Conservation (phyloP, 1,140 invertebrate species). For the Scaptodrosophila lebanonensis region DNA sequence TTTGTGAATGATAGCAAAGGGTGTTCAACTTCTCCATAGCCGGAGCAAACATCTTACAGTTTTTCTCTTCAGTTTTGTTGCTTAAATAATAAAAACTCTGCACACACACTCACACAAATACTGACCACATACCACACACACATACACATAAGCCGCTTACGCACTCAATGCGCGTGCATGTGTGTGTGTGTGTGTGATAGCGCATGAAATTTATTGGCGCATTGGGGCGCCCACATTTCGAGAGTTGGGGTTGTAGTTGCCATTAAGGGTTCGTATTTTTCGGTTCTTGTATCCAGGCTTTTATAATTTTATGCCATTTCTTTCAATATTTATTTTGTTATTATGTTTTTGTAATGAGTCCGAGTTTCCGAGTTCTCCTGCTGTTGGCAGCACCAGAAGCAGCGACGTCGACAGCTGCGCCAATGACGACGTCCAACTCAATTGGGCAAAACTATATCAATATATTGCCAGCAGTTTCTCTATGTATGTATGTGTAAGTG, state of each 20-base stretch:
- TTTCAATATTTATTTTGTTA: slow-evolving; percentile 4
- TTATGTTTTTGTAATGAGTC: slow-evolving; percentile 2
- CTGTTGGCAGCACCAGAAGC: slow-evolving; percentile 25
- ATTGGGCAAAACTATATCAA: not conserved
- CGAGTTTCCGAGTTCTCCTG: too few species aligned
- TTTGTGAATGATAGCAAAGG: too few species aligned
- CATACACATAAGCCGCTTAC: slow-evolving; percentile 58
- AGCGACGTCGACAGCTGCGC: slow-evolving; percentile 4
- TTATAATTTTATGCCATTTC: slow-evolving; percentile 58
- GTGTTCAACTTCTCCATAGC: too few species aligned
- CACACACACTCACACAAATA: slow-evolving; percentile 30
- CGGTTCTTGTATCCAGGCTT: slow-evolving; percentile 19
- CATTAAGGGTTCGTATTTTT: not conserved
- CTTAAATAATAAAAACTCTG: too few species aligned
- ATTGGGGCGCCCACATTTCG: too few species aligned
- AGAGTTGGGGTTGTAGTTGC: not conserved
- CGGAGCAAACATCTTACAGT: too few species aligned
- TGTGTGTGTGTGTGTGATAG: slow-evolving; percentile 1
- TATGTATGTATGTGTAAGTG: not conserved
- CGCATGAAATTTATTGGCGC: not conserved
- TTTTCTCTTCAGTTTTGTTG: too few species aligned
- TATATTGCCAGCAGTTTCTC: slow-evolving; percentile 3
- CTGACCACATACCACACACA: slow-evolving; percentile 30
- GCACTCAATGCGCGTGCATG: slow-evolving; percentile 23
- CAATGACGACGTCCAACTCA: too few species aligned